Conservation (phyloP, 2,888 invertebrate genomes). For the Sacculina carcini region DNA sequence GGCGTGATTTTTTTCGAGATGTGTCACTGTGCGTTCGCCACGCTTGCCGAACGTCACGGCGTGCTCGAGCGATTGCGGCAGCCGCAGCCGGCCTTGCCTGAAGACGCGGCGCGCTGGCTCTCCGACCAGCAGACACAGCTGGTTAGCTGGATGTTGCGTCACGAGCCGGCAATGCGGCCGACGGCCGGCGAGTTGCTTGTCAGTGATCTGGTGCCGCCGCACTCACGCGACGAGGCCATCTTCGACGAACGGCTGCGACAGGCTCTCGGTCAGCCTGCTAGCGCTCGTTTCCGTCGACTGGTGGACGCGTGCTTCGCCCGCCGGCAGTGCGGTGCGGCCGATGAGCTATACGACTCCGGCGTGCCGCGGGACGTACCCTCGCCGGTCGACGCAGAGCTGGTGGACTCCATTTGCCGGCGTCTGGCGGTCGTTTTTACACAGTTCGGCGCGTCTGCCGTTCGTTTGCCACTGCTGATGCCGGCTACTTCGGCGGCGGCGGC, state of each 20-base stretch:
- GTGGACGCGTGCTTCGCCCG: slow-evolving; percentile 32
- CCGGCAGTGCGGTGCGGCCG: slow-evolving; percentile 31
- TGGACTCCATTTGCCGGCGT: slow-evolving; percentile 18
- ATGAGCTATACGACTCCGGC: slow-evolving; percentile 54
- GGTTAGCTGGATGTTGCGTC: slow-evolving; percentile 52
- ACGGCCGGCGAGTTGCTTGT: slow-evolving; percentile 56
- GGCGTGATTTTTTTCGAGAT: slow-evolving; percentile 90
- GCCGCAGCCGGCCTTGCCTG: slow-evolving; percentile 40
- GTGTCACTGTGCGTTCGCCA: slow-evolving; percentile 57
- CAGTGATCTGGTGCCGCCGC: slow-evolving; percentile 57
- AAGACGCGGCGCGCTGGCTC: slow-evolving; percentile 30
- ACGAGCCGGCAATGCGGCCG: slow-evolving; percentile 56
- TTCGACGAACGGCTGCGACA: slow-evolving; percentile 54
- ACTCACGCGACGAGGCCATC: slow-evolving; percentile 57
- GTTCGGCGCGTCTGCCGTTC: slow-evolving; percentile 51
- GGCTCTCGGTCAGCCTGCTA: slow-evolving; percentile 51
- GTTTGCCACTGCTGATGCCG: slow-evolving; percentile 56
- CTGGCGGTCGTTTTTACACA: slow-evolving; percentile 28
- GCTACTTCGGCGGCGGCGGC: slow-evolving; percentile 22
- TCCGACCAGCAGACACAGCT: slow-evolving; percentile 32
- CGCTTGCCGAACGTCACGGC: slow-evolving; percentile 66
- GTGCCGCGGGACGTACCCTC: slow-evolving; percentile 19
- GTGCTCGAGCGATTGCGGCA: slow-evolving; percentile 43
- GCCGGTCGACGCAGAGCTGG: slow-evolving; percentile 22
- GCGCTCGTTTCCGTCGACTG: slow-evolving; percentile 45